phyloP scores from a whole-genome alignment of 2,888 invertebrate genomes.

The Drosophila mimetica region DNA sequence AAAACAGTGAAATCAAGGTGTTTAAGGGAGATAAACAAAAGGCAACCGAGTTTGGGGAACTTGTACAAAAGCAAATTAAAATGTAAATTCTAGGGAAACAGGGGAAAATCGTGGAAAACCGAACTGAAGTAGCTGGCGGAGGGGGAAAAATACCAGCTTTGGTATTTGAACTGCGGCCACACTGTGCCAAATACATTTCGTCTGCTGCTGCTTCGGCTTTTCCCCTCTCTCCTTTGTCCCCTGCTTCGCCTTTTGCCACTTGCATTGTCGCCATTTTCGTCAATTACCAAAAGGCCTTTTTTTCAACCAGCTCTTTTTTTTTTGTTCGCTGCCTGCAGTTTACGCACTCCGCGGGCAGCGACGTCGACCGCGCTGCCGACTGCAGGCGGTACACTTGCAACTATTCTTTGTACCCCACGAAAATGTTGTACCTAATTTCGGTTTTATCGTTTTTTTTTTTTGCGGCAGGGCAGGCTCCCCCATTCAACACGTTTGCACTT shows the following conservation, averaged over 20 bases:
- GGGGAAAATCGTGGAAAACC: neutral
- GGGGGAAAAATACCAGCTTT: conserved; percentile 25
- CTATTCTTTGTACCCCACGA: neutral
- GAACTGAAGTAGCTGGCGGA: neutral
- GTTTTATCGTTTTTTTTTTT: neutral
- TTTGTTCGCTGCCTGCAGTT: no score
- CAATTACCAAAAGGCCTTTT: conserved; percentile 74
- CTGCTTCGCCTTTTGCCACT: conserved; percentile 50
- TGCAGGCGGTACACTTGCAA: conserved; percentile 44
- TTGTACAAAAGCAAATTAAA: neutral
- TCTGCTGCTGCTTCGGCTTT: conserved; percentile 32
- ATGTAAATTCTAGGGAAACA: no score
- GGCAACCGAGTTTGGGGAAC: neutral
- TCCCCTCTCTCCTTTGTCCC: conserved; percentile 18
- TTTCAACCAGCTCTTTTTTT: conserved; percentile 42
- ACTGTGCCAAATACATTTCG: conserved; percentile 74
- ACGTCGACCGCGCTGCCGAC: conserved; percentile 39
- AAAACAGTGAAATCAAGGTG: no score
- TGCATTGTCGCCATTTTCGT: conserved; percentile 83
- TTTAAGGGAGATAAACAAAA: neutral
- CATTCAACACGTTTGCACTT: conserved; percentile 64
- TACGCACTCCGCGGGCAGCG: conserved; percentile 31
- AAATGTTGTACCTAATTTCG: neutral
- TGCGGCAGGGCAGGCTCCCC: conserved; percentile 25
- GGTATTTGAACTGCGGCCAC: conserved; percentile 55